phyloP scores from a whole-genome alignment of 1,140 invertebrate genomes.

The Oppia nitens region DNA sequence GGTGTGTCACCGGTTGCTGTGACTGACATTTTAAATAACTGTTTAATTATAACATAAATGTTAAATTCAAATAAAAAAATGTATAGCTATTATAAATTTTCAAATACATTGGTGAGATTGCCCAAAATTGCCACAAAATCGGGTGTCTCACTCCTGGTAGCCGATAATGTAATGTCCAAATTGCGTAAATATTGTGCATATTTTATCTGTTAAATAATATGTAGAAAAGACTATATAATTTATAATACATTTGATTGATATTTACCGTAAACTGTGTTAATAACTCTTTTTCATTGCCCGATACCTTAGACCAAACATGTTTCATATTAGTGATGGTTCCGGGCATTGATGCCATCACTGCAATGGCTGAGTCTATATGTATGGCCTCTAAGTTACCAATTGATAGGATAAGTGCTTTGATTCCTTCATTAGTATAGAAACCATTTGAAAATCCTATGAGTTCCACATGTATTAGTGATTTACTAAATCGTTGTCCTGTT shows the following conservation, averaged over 20 bases:
- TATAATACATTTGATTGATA: background rate
- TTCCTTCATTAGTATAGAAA: slow-evolving; percentile 1
- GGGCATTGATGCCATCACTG: background rate
- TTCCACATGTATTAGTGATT: slow-evolving; percentile 5
- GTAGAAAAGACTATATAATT: too few species aligned
- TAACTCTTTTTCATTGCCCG: slow-evolving; percentile 1
- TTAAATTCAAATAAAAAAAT: background rate
- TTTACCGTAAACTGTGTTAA: background rate
- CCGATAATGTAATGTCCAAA: slow-evolving; percentile 10
- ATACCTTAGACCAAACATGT: slow-evolving; percentile 15
- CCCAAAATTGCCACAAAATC: slow-evolving; percentile 3
- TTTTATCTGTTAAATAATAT: slow-evolving; percentile 11
- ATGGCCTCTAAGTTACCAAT: slow-evolving; percentile 14
- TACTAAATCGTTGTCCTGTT: slow-evolving; percentile 11
- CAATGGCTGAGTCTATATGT: slow-evolving; percentile 11
- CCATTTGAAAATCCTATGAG: background rate
- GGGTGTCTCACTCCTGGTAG: slow-evolving; percentile 2
- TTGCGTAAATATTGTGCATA: slow-evolving; percentile 13
- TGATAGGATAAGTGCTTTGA: slow-evolving; percentile 4
- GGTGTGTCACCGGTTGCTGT: background rate
- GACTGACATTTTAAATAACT: slow-evolving; percentile 7
- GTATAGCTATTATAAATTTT: background rate
- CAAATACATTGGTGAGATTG: background rate
- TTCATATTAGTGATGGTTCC: slow-evolving; percentile 14
- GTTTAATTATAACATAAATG: background rate